phyloP scores from a whole-genome alignment of 1,140 invertebrate species.

The Cydia splendana region DNA sequence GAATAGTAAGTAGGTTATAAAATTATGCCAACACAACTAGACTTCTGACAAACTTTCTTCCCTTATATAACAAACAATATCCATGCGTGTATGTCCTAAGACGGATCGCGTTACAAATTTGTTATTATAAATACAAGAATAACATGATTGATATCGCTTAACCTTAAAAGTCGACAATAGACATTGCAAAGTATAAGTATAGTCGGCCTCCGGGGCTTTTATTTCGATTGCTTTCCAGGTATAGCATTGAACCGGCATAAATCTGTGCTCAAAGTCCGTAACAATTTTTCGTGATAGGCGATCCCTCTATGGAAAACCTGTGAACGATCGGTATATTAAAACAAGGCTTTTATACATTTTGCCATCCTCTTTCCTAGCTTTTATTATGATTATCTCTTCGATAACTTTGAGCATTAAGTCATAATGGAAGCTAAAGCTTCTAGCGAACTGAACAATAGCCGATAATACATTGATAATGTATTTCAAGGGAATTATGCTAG shows the following conservation, averaged over 20 bases:
- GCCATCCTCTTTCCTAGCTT: background rate
- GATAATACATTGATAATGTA: background rate
- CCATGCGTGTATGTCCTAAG: background rate
- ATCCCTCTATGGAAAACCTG: too few species aligned
- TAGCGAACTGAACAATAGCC: background rate
- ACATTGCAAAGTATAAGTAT: background rate
- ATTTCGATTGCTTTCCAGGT: too few species aligned
- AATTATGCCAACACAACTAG: background rate
- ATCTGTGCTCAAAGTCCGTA: too few species aligned
- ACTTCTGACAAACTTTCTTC: background rate
- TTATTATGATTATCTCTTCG: background rate
- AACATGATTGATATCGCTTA: background rate
- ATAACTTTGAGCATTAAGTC: background rate
- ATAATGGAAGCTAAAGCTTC: background rate
- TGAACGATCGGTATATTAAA: too few species aligned
- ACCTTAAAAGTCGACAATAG: background rate
- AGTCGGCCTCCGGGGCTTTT: too few species aligned
- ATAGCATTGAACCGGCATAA: too few species aligned
- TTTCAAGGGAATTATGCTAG: background rate
- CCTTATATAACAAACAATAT: constrained; percentile 1
- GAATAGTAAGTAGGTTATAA: too few species aligned
- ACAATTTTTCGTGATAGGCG: too few species aligned
- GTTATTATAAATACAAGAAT: background rate
- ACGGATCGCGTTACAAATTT: background rate
- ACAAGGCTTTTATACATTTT: background rate